Evolutionary conservation across 2,888 invertebrate genomes (phyloP).

Genomic region (Stomorhina lunata): DNA sequence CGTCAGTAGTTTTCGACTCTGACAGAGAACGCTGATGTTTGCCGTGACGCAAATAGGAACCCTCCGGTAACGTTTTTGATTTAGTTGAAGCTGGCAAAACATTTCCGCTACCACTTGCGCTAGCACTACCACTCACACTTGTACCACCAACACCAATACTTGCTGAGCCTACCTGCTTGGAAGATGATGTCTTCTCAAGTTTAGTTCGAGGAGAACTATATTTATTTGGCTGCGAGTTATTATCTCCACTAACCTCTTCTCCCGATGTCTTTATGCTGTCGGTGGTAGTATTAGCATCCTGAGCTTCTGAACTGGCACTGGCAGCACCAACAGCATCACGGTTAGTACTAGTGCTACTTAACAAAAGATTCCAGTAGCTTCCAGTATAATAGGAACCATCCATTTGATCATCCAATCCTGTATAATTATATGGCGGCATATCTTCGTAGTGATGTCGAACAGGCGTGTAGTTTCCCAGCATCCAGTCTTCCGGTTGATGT

Average conservation of each 20-base stretch:
- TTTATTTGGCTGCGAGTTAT: conserved; percentile 51
- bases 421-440: conserved; percentile 78
- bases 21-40: conserved; percentile 85
- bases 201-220: conserved; percentile 47
- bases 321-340: conserved; percentile 63
- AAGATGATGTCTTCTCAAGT: conserved; percentile 36
- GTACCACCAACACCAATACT: conserved; percentile 42
- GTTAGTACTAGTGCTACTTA: conserved; percentile 68
- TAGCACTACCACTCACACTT: conserved; percentile 9
- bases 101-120: conserved; percentile 17
- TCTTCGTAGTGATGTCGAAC: conserved; percentile 80
- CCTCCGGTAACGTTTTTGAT: conserved; percentile 82
- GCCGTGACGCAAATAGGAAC: conserved; percentile 76
- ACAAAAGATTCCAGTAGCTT: conserved; percentile 77
- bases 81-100: conserved; percentile 69
- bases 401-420: conserved; percentile 78
- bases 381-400: conserved; percentile 77
- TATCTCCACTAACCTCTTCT: conserved; percentile 56
- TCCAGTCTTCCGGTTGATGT: conserved; percentile 84
- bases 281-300: conserved; percentile 74
- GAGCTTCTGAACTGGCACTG: conserved; percentile 68
- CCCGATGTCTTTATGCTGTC: conserved; percentile 72
- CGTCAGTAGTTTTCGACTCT: conserved; percentile 86
- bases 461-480: conserved; percentile 79
- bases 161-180: conserved; percentile 57